Evolutionary conservation across 1,140 invertebrate species (phyloP).

Genomic region (Procambarus clarkii): DNA sequence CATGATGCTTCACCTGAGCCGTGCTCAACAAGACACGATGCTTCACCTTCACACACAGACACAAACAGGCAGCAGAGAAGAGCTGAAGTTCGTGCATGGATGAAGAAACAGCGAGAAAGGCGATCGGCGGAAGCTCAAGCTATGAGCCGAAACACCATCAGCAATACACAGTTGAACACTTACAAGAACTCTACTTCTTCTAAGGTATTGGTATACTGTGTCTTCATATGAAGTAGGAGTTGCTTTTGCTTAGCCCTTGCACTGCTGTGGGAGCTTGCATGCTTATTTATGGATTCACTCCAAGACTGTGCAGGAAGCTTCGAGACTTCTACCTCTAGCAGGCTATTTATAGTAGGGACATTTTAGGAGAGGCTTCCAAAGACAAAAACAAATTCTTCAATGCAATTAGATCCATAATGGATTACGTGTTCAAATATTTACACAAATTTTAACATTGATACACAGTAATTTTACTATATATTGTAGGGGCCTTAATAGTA

Average conservation of each 20-base stretch:
- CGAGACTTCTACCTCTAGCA: too few species aligned
- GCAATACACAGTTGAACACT: constrained; percentile 10
- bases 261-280: not conserved
- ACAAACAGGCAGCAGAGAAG: constrained; percentile 15
- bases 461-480: too few species aligned
- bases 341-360: too few species aligned
- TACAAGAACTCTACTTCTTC: not conserved
- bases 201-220: not conserved
- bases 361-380: too few species aligned
- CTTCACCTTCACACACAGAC: not conserved
- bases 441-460: too few species aligned
- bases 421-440: too few species aligned
- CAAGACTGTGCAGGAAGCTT: too few species aligned
- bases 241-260: not conserved
- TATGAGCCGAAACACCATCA: not conserved
- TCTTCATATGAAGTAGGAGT: not conserved
- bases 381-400: too few species aligned
- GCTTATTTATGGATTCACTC: not conserved
- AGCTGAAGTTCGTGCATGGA: constrained; percentile 24
- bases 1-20: not conserved
- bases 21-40: not conserved
- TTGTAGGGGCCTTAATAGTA: too few species aligned
- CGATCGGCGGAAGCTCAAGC: not conserved
- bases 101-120: constrained; percentile 12
- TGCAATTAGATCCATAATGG: too few species aligned